Conservation (phyloP, 2,888 invertebrate species). For the Ornithoptera alexandrae region DNA sequence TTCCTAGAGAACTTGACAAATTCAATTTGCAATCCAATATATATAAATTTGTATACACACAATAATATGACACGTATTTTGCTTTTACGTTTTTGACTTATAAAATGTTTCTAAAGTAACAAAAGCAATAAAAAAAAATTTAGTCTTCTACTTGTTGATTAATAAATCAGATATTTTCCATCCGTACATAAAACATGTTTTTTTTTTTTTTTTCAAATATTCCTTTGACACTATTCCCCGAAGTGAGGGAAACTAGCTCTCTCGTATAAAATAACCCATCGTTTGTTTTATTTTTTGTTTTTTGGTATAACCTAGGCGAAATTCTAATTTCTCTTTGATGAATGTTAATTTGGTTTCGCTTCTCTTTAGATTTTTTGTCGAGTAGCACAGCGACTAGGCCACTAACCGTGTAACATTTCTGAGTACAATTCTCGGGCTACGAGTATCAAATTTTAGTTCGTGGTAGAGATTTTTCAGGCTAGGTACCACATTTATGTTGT, state of each 20-base stretch:
- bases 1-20: conserved; percentile 3
- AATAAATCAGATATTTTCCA: not conserved
- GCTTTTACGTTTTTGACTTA: not conserved
- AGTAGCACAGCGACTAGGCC: too few species aligned
- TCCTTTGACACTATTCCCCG: conserved; percentile 25
- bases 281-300: conserved; percentile 16
- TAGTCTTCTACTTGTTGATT: not conserved
- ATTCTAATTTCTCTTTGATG: not conserved
- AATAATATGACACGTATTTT: not conserved
- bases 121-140: not conserved
- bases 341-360: not conserved
- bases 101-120: not conserved
- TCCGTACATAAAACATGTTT: conserved; percentile 1
- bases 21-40: not conserved
- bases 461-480: too few species aligned
- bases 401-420: too few species aligned
- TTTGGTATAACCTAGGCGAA: conserved; percentile 26
- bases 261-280: conserved; percentile 10
- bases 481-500: too few species aligned
- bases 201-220: conserved; percentile 4
- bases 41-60: not conserved
- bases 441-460: too few species aligned
- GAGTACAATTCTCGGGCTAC: too few species aligned
- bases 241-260: conserved; percentile 17
- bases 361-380: too few species aligned